phyloP scores from a whole-genome alignment of 2,797 vertebrate species.

The Hippoglossus hippoglossus region DNA sequence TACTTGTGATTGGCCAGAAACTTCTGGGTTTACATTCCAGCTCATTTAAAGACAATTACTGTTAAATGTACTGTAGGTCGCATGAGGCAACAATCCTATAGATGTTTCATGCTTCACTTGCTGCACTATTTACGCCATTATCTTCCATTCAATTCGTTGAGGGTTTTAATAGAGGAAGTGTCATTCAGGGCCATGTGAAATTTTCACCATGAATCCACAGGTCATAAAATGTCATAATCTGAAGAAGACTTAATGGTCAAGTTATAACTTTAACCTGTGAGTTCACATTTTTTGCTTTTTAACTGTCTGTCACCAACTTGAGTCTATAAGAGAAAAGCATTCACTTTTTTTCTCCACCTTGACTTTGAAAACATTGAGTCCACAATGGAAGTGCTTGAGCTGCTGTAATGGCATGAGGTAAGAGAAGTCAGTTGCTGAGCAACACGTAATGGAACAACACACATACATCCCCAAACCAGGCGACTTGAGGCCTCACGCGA shows the following conservation, averaged over 20 bases:
- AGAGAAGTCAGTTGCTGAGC: not conserved
- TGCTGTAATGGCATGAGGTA: not conserved
- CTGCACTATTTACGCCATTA: conserved; percentile 15
- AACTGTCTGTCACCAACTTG: not conserved
- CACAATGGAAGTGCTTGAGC: not conserved
- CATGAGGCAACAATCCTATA: not conserved
- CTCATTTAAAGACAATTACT: not conserved
- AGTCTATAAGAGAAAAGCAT: not conserved
- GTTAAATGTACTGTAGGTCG: not conserved
- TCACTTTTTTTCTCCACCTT: not conserved
- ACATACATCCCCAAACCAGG: conserved; percentile 19
- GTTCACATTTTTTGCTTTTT: not conserved
- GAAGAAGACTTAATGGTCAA: not conserved
- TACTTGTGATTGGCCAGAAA: not conserved
- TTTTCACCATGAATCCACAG: not conserved
- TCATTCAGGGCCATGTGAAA: conserved; percentile 3
- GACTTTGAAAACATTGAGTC: not conserved
- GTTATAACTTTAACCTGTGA: not conserved
- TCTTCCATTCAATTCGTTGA: not conserved
- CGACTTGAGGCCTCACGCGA: conserved; percentile 1
- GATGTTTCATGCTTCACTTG: conserved; percentile 22
- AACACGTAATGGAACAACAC: conserved; percentile 11
- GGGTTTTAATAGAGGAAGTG: not conserved
- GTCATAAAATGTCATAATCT: not conserved
- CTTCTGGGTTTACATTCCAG: not conserved